Evolutionary conservation across 2,888 invertebrate genomes (phyloP).

Genomic region (Glyphotaelius pellucidus): DNA sequence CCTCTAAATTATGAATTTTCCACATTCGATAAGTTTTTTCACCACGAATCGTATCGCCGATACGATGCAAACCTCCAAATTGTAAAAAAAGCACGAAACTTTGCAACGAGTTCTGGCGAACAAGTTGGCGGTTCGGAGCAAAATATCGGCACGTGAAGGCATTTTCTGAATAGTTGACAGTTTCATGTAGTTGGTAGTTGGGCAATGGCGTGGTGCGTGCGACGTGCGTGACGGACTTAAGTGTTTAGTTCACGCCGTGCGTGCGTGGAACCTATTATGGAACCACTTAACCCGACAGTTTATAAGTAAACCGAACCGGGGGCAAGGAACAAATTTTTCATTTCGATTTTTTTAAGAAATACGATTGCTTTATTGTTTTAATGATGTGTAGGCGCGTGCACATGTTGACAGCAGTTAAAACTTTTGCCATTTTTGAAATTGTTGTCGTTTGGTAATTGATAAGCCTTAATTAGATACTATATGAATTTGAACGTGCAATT

Average conservation of each 20-base stretch:
- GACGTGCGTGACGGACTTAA: conserved; percentile 44
- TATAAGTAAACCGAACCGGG: conserved; percentile 37
- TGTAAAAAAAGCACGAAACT: neutral
- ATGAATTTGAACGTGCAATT: neutral
- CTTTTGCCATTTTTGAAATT: neutral
- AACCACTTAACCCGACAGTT: conserved; percentile 39
- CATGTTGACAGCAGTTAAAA: neutral
- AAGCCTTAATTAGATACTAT: neutral
- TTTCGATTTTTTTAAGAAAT: conserved; percentile 5
- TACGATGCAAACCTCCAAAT: neutral
- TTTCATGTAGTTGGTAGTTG: conserved; percentile 16
- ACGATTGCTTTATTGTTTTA: conserved; percentile 3
- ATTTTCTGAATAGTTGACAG: conserved; percentile 42
- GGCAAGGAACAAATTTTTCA: conserved; percentile 30
- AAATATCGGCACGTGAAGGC: conserved; percentile 42
- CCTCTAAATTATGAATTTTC: neutral
- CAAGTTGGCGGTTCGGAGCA: neutral
- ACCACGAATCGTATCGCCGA: neutral
- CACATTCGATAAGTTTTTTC: neutral
- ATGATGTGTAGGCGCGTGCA: conserved; percentile 15
- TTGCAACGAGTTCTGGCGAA: conserved; percentile 5
- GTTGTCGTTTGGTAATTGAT: neutral
- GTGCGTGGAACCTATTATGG: conserved; percentile 37
- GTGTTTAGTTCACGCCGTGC: conserved; percentile 48
- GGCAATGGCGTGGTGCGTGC: neutral